Base-by-base conservation (phyloP, 2,888 invertebrate genomes). In the Plebejus argus region DNA sequence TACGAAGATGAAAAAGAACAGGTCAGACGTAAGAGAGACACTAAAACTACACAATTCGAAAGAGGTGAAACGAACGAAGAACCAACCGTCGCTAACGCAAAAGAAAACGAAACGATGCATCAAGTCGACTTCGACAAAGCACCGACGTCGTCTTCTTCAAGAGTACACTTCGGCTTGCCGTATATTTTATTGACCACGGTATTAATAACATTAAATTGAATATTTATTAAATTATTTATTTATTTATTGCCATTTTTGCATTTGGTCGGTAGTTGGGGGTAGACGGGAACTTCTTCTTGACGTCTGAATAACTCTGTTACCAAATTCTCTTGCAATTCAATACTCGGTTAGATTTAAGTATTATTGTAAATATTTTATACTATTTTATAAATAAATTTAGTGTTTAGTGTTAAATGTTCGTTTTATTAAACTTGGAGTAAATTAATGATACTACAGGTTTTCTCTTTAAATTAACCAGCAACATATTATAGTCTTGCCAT, bases 301-400 rank as follows among this genome's bases (percentile, higher is more conserved):
- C 79, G 70, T 79, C 79, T 66, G 18, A 70, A 81, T 82, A 82
- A 83, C 79, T 85, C 87, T 89, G 91, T 91, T 91, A 91, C 91
- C 92, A 91, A 86, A 87, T 84, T 80, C 84, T 86, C 84, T 88
- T 88, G 90, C 89, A 90, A 90, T 90, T 91, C 89, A 91, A 91
- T 92, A 93, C 92, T 93, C 91, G 89, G 83, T 85, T 91, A 91
- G 87, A 53, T 83, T 79, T 82, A 84, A 89, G 89, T 87, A 81
- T 88, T 89, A 53, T 92, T 93, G 93, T 93, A 93, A 91, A 93
- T 93, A 93, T 88, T 88, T 87, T 88, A 84, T 85, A 83, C 83
- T 84, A 83, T 85, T 81, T 84, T 82, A 82, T 82, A 83, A 66
- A 83, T 82, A 82, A 82, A 82, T 76, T 78, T 83, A 84, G 84